Evolutionary conservation across 2,113 vertebrate genomes (phyloP), one percentile per base, ranked within the genome.

Genomic region (Formicarius rufipectus): DNA sequence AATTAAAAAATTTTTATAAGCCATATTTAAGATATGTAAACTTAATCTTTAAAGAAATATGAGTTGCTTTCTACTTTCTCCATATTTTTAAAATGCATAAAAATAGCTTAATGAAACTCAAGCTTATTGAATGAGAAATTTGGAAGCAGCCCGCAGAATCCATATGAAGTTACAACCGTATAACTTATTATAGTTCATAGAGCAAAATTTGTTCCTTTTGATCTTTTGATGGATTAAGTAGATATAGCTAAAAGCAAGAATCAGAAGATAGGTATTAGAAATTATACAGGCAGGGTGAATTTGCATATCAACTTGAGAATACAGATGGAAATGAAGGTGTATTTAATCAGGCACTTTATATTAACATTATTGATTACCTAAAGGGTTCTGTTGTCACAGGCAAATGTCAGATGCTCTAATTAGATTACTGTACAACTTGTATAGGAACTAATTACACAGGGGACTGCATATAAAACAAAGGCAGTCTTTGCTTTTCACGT

Each of bases 341-440:
- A 87, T 89, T 91, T 97, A 96, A 97, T 97, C 91, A 97, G 93
- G 60, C 84, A 95, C 42, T 95, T 96, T 94, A 80, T 60, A 90
- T 96, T 97, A 97, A 69, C 96, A 96, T 97, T 98, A 97, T 97
- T 96, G 94, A 98, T 97, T 97, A 94, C 87, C 58, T 91, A 62
- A 89, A 95, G 55, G 76, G 68, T 96, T 95, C 90, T 97, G 77
- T 58, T 96, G 91, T 93, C 82, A 78, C 75, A 86, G 53, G 87
- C 45, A 97, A 98, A 98, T 97, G 85, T 93, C 94, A 97, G 85
- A 64, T 87, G 74, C 21, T 73, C 71, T 94, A 94, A 96, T 97
- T 96, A 96, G 83, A 96, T 96, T 95, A 96, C 73, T 72, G 71
- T 60, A 85, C 67, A 97, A 94, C 80, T 85, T 89, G 42, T 83